phyloP scores from a whole-genome alignment of 2,797 vertebrate genomes.

The Falco concolor region DNA sequence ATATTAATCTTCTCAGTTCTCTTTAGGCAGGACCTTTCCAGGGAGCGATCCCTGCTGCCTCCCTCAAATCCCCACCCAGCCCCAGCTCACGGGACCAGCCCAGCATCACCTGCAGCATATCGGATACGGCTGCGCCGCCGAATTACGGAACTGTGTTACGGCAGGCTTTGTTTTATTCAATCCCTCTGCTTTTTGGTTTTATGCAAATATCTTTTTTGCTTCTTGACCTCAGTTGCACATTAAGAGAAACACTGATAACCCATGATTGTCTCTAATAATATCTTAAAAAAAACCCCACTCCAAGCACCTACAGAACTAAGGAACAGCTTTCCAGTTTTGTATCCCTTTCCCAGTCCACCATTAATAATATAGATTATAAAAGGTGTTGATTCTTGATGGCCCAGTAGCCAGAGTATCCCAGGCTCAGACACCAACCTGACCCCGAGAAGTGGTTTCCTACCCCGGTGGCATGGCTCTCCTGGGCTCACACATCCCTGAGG shows the following conservation, averaged over 20 bases:
- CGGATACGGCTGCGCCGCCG: neutral
- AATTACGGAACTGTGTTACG: neutral
- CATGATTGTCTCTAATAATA: neutral
- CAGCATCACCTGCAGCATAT: rapidly evolving
- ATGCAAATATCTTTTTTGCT: neutral
- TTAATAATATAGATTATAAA: neutral
- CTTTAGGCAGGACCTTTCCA: neutral
- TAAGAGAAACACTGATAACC: neutral
- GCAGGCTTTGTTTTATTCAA: neutral
- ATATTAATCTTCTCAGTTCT: neutral
- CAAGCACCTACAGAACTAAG: neutral
- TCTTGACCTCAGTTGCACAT: neutral
- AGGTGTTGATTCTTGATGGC: neutral
- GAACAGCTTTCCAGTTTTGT: neutral
- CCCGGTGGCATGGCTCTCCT: rapidly evolving
- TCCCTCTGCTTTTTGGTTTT: neutral
- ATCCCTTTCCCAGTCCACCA: neutral
- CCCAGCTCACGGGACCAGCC: neutral
- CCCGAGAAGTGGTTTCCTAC: rapidly evolving
- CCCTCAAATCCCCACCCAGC: neutral
- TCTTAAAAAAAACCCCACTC: neutral
- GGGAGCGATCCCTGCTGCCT: neutral
- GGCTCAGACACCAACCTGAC: neutral
- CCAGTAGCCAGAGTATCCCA: neutral
- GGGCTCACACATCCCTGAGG: neutral